Conservation (phyloP, 1,140 invertebrate genomes). For the Bombus waltoni region DNA sequence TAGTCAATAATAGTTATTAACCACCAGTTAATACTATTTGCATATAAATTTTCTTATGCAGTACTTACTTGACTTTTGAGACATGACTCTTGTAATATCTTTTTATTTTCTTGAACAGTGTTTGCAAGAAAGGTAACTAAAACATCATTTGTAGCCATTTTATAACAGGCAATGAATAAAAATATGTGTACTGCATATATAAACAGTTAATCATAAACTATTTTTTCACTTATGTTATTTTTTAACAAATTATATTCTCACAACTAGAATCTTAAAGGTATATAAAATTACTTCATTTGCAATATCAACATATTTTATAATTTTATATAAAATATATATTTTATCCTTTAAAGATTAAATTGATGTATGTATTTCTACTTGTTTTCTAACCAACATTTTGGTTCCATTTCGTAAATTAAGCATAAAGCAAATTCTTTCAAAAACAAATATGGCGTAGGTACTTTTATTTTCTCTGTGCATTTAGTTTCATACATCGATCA, state of each 20-base stretch:
- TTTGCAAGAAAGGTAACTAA: slow-evolving; percentile 68
- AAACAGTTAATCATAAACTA: slow-evolving; percentile 20
- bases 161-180: slow-evolving; percentile 42
- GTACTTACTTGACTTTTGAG: slow-evolving; percentile 70
- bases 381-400: slow-evolving; percentile 17
- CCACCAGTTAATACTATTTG: background rate
- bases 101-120: slow-evolving; percentile 73
- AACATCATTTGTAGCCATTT: slow-evolving; percentile 75
- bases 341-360: background rate
- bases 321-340: background rate
- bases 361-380: background rate
- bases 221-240: slow-evolving; percentile 18
- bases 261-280: slow-evolving; percentile 21
- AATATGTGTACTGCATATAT: background rate
- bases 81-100: slow-evolving; percentile 70
- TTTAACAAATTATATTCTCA: background rate
- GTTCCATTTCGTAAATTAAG: slow-evolving; percentile 3
- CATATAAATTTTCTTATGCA: background rate
- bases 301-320: background rate
- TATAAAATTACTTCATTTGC: background rate
- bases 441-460: slow-evolving; percentile 47
- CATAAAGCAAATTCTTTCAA: slow-evolving; percentile 9
- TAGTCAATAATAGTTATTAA: background rate
- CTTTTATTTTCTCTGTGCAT: background rate
- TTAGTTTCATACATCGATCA: background rate